Conservation (phyloP, 2,797 vertebrate genomes). For the Acanthis flammea region DNA sequence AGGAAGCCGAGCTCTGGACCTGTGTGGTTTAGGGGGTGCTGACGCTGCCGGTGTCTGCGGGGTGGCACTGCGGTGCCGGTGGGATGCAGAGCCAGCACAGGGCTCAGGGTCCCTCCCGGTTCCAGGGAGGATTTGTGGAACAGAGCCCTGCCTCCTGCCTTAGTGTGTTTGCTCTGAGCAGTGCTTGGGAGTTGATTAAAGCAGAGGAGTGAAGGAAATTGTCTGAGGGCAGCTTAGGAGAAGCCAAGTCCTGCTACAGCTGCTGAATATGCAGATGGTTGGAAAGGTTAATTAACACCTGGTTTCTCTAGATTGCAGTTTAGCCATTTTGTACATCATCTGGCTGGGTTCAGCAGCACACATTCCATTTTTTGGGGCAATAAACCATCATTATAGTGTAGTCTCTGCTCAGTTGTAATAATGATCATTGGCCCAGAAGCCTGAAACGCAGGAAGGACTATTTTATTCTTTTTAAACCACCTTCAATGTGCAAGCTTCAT, state of each 20-base stretch:
- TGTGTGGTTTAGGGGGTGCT: accelerated
- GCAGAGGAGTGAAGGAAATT: background rate
- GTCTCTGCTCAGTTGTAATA: accelerated
- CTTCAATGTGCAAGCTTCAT: background rate
- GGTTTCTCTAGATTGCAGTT: background rate
- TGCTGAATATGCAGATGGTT: background rate
- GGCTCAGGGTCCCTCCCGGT: background rate
- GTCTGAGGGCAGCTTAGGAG: background rate
- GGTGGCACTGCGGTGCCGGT: accelerated
- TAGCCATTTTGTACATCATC: background rate
- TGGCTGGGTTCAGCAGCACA: background rate
- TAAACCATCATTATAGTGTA: background rate
- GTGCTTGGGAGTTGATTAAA: background rate
- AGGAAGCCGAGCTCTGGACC: background rate
- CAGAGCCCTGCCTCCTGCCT: background rate
- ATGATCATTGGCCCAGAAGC: background rate
- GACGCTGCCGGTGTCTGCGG: accelerated
- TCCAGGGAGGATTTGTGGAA: accelerated
- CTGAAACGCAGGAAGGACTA: background rate
- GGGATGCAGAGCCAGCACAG: accelerated
- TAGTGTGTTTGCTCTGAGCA: background rate
- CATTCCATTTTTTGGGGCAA: background rate
- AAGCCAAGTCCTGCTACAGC: background rate
- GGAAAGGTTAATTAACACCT: background rate
- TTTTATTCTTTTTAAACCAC: background rate